Base-by-base conservation (phyloP, 2,113 vertebrate species). In the Ibidorhyncha struthersii region DNA sequence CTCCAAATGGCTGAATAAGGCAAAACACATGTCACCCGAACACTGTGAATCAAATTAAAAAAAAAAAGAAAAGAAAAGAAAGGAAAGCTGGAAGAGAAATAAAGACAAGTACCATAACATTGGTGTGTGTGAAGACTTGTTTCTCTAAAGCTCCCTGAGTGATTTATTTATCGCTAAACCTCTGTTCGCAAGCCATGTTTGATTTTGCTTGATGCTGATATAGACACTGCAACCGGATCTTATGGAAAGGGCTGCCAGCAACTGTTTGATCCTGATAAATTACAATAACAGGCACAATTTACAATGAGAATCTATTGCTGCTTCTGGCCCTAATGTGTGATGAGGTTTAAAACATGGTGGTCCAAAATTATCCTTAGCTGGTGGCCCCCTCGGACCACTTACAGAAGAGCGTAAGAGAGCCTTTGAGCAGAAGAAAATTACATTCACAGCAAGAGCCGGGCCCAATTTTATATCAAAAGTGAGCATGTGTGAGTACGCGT, bases 1-100 rank as follows among this genome's bases (percentile, higher is more conserved):
- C 90, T 98, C 98, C 98, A 98, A 98, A 98, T 98, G 98, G 97
- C 96, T 70, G 96, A 96, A 80, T 98, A 98, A 98, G 98, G 98
- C 97, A 97, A 98, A 98, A 97, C 98, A 98, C 83, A 98, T 98
- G 98, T 98, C 97, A 97, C 94, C 93, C 29, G 90, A 98, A 97
- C 84, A 34, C 97, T 96, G 94, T 85, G 96, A 98, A 97, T 97
- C 95, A 94, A 97, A 98, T 96, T 97, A 90, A 97, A 98, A 96
- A 79, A 81, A 73, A 53, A 76, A 88, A 87, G 3, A 65, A 71
- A 93, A 49, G 52, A 71, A 95, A 94, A 79, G 76, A 93, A 94
- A 95, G 30, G 84, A 93, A 96, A 96, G 77, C 96, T 97, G 95
- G 82, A 97, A 95, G 96, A 94, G 96, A 96, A 97, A 96, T 96